phyloP scores from a whole-genome alignment of 2,797 vertebrate genomes.

The Mionectes olivaceus region DNA sequence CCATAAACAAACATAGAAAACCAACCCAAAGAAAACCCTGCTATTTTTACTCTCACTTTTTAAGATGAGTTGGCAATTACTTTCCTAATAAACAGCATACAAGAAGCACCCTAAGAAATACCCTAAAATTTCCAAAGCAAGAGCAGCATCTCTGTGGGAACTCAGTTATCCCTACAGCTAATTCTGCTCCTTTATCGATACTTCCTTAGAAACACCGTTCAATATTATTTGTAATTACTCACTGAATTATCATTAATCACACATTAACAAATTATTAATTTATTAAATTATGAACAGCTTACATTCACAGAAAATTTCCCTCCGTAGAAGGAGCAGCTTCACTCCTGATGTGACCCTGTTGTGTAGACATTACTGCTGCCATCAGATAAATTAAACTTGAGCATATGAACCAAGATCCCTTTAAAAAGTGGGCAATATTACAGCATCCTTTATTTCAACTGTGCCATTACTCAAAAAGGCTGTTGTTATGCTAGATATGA shows the following conservation, averaged over 20 bases:
- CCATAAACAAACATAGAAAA: not conserved
- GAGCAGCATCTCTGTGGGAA: not conserved
- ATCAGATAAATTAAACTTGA: not conserved
- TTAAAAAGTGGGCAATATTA: not conserved
- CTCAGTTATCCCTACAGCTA: not conserved
- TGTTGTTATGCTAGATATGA: not conserved
- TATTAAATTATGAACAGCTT: no score
- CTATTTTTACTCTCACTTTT: not conserved
- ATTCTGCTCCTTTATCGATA: not conserved
- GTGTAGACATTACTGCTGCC: not conserved
- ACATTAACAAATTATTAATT: no score
- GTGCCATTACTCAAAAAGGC: not conserved
- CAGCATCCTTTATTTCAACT: not conserved
- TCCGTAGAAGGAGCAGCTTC: not conserved
- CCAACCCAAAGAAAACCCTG: not conserved
- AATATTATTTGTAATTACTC: no score
- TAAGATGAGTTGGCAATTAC: no score
- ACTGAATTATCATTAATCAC: no score
- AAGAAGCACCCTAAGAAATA: not conserved
- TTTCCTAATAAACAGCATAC: not conserved
- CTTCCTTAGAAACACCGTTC: not conserved
- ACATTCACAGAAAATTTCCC: not conserved
- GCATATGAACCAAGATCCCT: not conserved
- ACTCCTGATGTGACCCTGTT: not conserved
- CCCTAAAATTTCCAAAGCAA: not conserved